phyloP scores from a whole-genome alignment of 2,113 vertebrate species.

The Scopus umbretta region DNA sequence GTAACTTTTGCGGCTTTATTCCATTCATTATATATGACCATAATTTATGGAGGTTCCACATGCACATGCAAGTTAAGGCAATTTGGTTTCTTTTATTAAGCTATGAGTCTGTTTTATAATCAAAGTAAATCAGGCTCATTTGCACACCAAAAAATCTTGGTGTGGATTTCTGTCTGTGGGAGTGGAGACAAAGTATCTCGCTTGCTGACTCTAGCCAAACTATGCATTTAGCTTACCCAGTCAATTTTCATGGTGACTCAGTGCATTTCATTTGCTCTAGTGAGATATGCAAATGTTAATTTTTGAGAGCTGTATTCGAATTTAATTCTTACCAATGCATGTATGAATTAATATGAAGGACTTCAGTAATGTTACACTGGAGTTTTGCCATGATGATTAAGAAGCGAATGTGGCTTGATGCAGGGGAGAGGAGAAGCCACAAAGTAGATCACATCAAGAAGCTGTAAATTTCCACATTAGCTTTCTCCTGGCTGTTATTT shows the following conservation, averaged over 20 bases:
- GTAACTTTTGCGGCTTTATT: conserved; percentile 51
- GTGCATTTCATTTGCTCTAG: conserved; percentile 36
- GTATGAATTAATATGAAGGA: neutral
- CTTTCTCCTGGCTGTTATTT: neutral
- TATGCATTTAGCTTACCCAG: conserved; percentile 36
- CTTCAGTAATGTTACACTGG: neutral
- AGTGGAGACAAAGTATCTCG: conserved; percentile 42
- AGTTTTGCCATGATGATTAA: neutral
- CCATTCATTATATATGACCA: conserved; percentile 43
- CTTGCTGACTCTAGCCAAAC: conserved; percentile 57
- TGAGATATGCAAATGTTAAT: conserved; percentile 45
- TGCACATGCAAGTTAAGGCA: conserved; percentile 60
- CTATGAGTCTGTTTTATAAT: conserved; percentile 64
- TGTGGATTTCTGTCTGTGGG: conserved; percentile 61
- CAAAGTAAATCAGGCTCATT: conserved; percentile 60
- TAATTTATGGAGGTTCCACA: conserved; percentile 59
- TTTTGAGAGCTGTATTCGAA: neutral
- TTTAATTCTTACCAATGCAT: neutral
- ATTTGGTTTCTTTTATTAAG: conserved; percentile 67
- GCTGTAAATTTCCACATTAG: neutral
- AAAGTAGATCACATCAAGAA: neutral
- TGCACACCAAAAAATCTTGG: conserved; percentile 66
- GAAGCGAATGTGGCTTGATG: neutral
- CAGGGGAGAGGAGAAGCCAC: neutral
- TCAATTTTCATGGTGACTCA: conserved; percentile 60